These are phyloP conservation scores for Ochlodes sylvanus DNA, from an alignment of 2,888 invertebrate species.

Conservation along the genomic window DNA sequence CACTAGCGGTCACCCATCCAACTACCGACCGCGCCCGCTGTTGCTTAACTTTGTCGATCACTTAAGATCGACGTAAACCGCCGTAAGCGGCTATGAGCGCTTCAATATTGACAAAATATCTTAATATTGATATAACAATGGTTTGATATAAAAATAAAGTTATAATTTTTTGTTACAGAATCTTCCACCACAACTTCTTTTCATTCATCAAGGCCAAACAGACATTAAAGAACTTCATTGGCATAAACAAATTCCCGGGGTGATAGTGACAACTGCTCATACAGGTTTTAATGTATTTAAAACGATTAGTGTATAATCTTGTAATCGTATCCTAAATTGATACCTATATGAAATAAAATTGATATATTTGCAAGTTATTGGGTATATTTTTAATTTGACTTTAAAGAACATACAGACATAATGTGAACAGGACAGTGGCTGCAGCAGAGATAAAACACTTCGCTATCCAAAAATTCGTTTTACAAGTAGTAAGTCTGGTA, in stretches of 20 bases:
- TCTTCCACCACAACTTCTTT: slow-evolving; percentile 97
- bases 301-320: slow-evolving; percentile 98
- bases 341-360: slow-evolving; percentile 17
- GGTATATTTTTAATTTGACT: slow-evolving; percentile 5
- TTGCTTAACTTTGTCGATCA: no score
- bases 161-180: slow-evolving; percentile 76
- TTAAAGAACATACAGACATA: no score
- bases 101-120: no score
- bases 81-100: no score
- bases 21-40: no score
- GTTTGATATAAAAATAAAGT: neutral
- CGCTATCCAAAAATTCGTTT: no score
- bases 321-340: no score
- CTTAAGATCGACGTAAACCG: no score
- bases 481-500: no score
- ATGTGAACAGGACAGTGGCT: no score
- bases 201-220: slow-evolving; percentile 98
- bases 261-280: slow-evolving; percentile 96
- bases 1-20: no score
- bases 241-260: slow-evolving; percentile 98
- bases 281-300: slow-evolving; percentile 98
- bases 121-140: neutral
- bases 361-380: neutral
- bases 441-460: no score
- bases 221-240: slow-evolving; percentile 99